Evolutionary conservation across 2,888 invertebrate species (phyloP).

Genomic region (Aethes cnicana): DNA sequence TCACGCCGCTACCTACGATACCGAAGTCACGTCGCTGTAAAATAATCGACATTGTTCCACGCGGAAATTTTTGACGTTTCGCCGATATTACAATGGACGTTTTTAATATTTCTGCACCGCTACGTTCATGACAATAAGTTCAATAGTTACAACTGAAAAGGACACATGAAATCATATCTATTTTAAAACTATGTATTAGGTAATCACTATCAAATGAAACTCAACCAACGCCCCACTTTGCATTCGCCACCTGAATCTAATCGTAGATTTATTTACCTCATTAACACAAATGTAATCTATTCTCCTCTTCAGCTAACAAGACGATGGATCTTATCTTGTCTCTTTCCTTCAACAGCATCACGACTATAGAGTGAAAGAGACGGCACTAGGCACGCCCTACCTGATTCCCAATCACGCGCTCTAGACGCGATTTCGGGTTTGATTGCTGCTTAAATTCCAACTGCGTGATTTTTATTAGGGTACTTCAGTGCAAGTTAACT

Average conservation of each 20-base stretch:
- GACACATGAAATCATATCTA: neutral
- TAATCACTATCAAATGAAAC: too few species aligned
- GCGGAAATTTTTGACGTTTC: constrained; percentile 18
- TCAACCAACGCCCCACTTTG: neutral
- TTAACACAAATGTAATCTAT: constrained; percentile 24
- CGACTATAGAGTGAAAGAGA: too few species aligned
- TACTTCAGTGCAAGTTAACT: neutral
- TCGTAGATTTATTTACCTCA: constrained; percentile 30
- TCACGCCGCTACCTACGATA: too few species aligned
- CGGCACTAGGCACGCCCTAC: too few species aligned
- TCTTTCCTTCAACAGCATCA: too few species aligned
- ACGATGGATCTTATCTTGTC: constrained; percentile 43
- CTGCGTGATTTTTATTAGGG: neutral
- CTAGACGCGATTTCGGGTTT: constrained; percentile 4
- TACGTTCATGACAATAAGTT: too few species aligned
- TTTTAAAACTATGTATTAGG: too few species aligned
- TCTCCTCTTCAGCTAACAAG: constrained; percentile 39
- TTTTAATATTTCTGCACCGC: constrained; percentile 14
- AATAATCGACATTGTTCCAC: constrained; percentile 22
- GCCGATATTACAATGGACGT: constrained; percentile 20
- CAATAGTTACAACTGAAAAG: too few species aligned
- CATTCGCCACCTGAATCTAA: neutral
- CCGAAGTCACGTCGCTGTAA: too few species aligned
- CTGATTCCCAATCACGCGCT: constrained; percentile 40
- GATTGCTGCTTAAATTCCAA: constrained; percentile 12